phyloP scores from a whole-genome alignment of 2,797 vertebrate species.

The Prunella strophiata region DNA sequence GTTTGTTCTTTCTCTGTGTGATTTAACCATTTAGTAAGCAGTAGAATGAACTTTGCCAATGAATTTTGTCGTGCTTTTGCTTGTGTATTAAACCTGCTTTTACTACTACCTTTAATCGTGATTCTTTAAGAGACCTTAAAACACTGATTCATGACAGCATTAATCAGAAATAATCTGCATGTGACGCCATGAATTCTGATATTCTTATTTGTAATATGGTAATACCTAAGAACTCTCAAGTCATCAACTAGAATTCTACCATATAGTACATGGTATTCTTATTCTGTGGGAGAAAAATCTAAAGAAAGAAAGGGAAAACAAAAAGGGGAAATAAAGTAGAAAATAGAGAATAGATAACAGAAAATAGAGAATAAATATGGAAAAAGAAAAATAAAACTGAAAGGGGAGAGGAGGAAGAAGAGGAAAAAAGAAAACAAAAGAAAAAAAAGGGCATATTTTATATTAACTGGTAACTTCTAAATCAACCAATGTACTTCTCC shows the following conservation, averaged over 20 bases:
- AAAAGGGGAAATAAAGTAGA: background rate
- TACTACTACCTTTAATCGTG: background rate
- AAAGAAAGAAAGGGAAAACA: background rate
- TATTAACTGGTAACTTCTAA: background rate
- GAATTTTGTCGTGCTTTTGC: background rate
- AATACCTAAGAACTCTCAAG: background rate
- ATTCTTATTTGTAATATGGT: background rate
- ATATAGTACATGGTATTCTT: background rate
- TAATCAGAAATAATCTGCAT: background rate
- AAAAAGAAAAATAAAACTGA: fast-evolving
- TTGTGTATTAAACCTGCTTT: background rate
- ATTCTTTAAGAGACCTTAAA: background rate
- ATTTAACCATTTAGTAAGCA: background rate
- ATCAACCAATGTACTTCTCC: background rate
- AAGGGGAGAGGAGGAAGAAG: fast-evolving
- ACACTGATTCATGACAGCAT: background rate
- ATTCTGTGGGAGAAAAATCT: background rate
- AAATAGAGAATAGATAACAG: background rate
- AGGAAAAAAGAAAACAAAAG: fast-evolving
- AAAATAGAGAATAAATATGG: background rate
- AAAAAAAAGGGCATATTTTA: fast-evolving
- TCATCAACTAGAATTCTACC: background rate
- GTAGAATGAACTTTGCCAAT: background rate
- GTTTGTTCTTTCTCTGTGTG: background rate
- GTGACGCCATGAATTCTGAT: background rate